Percentiles rank a stretch among this genome's conserved stretches.
phyloP scores from a whole-genome alignment of 2,888 invertebrate genomes.

The Capitulum mitella region DNA sequence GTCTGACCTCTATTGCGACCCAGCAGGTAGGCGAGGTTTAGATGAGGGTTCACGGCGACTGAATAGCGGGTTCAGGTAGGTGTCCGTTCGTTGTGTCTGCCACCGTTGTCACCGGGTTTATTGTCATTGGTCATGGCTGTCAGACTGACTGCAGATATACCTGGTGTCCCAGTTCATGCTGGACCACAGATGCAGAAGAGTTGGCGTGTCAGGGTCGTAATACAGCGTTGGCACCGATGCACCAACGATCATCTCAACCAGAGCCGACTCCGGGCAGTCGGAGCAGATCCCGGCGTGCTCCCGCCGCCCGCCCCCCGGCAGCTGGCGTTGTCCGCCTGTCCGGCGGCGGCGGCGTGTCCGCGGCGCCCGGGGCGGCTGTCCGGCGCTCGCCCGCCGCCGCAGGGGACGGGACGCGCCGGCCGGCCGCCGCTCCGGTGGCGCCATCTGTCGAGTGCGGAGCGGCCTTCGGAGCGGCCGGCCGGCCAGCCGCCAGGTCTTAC shows the following conservation, averaged over 20 bases:
- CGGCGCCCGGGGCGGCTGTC: background rate
- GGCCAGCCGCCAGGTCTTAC: conserved; percentile 12
- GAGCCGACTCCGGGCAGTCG: background rate
- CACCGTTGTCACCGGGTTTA: background rate
- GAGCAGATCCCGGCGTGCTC: background rate
- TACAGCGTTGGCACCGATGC: too few relatives aligned
- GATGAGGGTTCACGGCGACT: too few relatives aligned
- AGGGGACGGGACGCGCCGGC: background rate
- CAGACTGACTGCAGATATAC: background rate
- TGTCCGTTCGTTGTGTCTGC: too few relatives aligned
- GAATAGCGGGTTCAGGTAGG: too few relatives aligned
- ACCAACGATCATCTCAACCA: too few relatives aligned
- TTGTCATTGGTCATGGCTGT: background rate
- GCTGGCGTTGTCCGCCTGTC: background rate
- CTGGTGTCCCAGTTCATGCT: too few relatives aligned
- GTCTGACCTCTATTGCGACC: background rate
- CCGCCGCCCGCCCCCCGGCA: background rate
- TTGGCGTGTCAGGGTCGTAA: background rate
- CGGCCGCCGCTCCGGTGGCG: background rate
- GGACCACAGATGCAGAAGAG: too few relatives aligned
- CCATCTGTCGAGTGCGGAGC: background rate
- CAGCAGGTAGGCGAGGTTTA: background rate
- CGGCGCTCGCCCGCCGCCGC: background rate
- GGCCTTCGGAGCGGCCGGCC: conserved; percentile 5
- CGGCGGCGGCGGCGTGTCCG: background rate